Evolutionary conservation across 2,797 vertebrate genomes (phyloP), one percentile per base, ranked within the genome.

Genomic region (Paguma larvata): DNA sequence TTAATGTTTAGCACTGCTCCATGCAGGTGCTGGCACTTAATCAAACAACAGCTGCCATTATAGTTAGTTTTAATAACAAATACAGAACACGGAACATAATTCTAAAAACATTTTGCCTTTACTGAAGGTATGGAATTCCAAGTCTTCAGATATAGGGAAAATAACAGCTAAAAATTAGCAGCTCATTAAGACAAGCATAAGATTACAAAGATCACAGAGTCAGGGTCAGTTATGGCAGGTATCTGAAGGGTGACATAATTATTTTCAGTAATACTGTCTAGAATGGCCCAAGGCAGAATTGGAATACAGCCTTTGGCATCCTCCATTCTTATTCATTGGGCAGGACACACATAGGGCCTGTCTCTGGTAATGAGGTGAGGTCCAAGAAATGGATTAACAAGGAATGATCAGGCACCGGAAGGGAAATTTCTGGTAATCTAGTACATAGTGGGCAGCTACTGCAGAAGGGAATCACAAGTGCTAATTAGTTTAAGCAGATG

Each of bases 51-150:
- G 51, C n/a, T 97, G 56, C 9, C 80, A 51, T 85, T 89, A 32
- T 38, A 77, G 46, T 63, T 85, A 88, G 72, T 75, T 89, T 94
- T 73, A 80, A n/a, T 88, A 92, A 91, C 30, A 80, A 78, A 86
- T 78, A 70, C 1, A 15, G 30, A 75, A 34, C 25, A 48, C 78
- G 23, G 46, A 34, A n/a, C 46, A 12, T 85, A 82, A 34, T 83
- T 96, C 67, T 21, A 27, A 82, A 84, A 89, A 62, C 77, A 13
- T 56, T 88, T 79, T 88, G 25, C 56, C 32, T 92, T 87, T 82
- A 80, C 16, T 63, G 48, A 94, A 94, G 27, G 18, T 62, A 38
- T 32, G 18, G 44, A 70, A 83, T 68, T 94, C 91, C 91, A 88
- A 89, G 44, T 67, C 78, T 97, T 95, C 51, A 62, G 41, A 85